These are phyloP conservation scores for Gasterosteus aculeatus DNA, from an alignment of 2,113 vertebrate species.

Conservation along the genomic window DNA sequence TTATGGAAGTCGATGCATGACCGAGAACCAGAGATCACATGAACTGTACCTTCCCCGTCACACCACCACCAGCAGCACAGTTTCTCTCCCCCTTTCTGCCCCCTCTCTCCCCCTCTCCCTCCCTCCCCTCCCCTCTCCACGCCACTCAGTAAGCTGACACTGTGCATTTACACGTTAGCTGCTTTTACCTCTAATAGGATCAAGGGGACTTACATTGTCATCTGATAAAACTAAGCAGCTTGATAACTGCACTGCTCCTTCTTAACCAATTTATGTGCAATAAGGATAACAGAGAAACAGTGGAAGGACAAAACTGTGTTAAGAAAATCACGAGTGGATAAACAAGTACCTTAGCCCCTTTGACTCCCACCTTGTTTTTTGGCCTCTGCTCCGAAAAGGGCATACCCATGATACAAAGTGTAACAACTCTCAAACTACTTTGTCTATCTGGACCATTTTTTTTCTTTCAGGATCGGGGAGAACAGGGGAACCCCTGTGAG, in stretches of 20 bases:
- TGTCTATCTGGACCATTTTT: too few relatives aligned
- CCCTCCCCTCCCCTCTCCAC: slow-evolving; percentile 27
- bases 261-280: slow-evolving; percentile 89
- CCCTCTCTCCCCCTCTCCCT: slow-evolving; percentile 18
- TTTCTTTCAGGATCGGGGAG: too few relatives aligned
- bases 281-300: slow-evolving; percentile 88
- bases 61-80: not conserved
- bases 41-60: slow-evolving; percentile 16
- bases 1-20: not conserved
- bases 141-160: slow-evolving; percentile 84
- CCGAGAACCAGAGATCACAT: slow-evolving; percentile 42
- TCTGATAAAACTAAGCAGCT: slow-evolving; percentile 90
- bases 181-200: slow-evolving; percentile 91
- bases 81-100: slow-evolving; percentile 29
- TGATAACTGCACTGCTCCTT: slow-evolving; percentile 85
- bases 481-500: too few relatives aligned
- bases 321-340: slow-evolving; percentile 79
- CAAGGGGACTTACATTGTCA: slow-evolving; percentile 88
- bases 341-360: slow-evolving; percentile 49
- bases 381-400: too few relatives aligned
- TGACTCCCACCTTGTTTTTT: too few relatives aligned
- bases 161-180: slow-evolving; percentile 88
- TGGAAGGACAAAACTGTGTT: slow-evolving; percentile 82
- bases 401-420: too few relatives aligned
- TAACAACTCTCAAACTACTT: too few relatives aligned